Evolutionary conservation across 2,888 invertebrate species (phyloP).

Genomic region (Patella caerulea): DNA sequence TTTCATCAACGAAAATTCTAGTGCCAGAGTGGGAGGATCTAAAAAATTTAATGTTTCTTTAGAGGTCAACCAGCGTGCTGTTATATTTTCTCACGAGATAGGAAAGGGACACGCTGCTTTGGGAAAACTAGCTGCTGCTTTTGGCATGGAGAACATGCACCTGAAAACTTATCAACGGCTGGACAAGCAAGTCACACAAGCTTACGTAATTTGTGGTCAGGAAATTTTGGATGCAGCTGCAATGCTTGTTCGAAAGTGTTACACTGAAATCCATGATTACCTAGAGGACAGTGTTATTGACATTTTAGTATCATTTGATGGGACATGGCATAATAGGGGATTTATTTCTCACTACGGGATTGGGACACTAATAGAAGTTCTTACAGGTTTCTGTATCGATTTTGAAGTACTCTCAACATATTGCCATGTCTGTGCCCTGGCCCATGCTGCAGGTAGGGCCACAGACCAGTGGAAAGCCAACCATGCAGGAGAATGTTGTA

Average conservation of each 20-base stretch:
- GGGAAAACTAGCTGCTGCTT: background rate
- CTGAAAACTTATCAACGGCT: background rate
- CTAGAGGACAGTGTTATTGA: background rate
- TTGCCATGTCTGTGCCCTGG: background rate
- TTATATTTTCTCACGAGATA: background rate
- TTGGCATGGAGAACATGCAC: background rate
- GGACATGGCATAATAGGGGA: background rate
- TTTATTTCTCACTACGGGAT: background rate
- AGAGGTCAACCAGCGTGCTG: background rate
- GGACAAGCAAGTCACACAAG: background rate
- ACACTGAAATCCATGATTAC: background rate
- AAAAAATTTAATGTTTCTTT: background rate
- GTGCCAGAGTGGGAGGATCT: background rate
- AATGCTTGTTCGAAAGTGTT: background rate
- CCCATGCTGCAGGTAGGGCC: background rate
- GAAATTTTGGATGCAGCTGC: background rate
- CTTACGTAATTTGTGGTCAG: background rate
- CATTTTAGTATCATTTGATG: background rate
- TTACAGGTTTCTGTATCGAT: too few species aligned
- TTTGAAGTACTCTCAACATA: background rate
- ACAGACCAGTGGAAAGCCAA: background rate
- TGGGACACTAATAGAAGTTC: background rate
- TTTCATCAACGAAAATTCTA: background rate
- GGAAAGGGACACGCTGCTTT: background rate
- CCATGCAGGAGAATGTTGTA: background rate